phyloP scores from a whole-genome alignment of 2,797 vertebrate genomes.

The Anabacerthia variegaticeps region DNA sequence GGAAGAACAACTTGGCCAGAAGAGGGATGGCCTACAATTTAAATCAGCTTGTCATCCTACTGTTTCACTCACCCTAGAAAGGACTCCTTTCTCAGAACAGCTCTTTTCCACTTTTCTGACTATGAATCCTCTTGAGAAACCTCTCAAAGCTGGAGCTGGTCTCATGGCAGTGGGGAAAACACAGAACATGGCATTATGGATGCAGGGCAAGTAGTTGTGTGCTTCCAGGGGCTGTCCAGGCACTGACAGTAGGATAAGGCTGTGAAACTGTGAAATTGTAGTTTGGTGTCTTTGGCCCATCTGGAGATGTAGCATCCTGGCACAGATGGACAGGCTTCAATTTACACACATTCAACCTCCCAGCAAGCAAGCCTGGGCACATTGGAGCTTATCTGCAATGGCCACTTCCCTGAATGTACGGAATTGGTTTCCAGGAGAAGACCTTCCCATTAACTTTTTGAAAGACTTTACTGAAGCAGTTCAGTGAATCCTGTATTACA shows the following conservation, averaged over 20 bases:
- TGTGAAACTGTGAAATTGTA: background rate
- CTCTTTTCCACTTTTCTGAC: background rate
- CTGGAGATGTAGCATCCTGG: background rate
- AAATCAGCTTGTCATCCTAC: background rate
- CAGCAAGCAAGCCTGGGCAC: background rate
- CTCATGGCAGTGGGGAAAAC: background rate
- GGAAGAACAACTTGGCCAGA: background rate
- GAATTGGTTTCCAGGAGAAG: background rate
- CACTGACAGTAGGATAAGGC: background rate
- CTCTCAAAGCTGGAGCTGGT: background rate
- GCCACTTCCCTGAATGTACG: background rate
- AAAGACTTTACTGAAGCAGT: background rate
- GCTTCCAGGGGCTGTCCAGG: background rate
- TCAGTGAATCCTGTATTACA: background rate
- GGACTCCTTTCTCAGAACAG: background rate
- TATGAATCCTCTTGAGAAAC: rapidly evolving
- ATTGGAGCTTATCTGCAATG: background rate
- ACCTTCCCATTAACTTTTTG: background rate
- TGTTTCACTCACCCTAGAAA: background rate
- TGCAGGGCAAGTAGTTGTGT: background rate
- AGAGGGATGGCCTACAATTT: background rate
- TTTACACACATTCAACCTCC: background rate
- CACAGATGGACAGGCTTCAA: background rate
- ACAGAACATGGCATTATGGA: rapidly evolving
- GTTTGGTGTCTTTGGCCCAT: background rate